Evolutionary conservation across 2,888 invertebrate genomes (phyloP).

Genomic region (Cepaea hortensis): DNA sequence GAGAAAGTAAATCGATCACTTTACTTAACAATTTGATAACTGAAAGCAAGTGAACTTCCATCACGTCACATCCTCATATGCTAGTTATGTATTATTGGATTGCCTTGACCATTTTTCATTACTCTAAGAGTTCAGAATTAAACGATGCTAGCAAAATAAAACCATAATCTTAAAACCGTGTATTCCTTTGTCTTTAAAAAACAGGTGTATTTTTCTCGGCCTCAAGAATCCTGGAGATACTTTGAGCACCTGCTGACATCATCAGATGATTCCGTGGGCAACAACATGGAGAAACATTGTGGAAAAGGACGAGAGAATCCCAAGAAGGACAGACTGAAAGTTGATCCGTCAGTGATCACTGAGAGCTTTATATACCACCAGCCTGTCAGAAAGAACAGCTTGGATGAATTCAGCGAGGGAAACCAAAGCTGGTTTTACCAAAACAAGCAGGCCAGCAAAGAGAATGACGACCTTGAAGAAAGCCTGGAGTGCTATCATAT

Average conservation of each 20-base stretch:
- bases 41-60: too few relatives aligned
- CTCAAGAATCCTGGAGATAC: conserved; percentile 14
- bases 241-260: conserved; percentile 24
- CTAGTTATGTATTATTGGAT: too few relatives aligned
- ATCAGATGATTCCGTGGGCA: conserved; percentile 29
- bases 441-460: background rate
- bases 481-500: conserved; percentile 37
- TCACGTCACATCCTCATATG: too few relatives aligned
- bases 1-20: too few relatives aligned
- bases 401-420: background rate
- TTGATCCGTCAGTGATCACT: conserved; percentile 25
- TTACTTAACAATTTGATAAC: too few relatives aligned
- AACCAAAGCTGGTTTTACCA: background rate
- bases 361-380: conserved; percentile 43
- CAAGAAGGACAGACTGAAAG: conserved; percentile 57
- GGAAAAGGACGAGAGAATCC: background rate
- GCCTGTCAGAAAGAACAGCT: background rate
- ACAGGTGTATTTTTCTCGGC: conserved; percentile 37
- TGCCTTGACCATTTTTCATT: too few relatives aligned
- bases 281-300: background rate
- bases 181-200: background rate
- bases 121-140: too few relatives aligned
- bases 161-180: too few relatives aligned
- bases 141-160: too few relatives aligned
- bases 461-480: background rate